Evolutionary conservation across 1,140 invertebrate genomes (phyloP), one percentile per base, ranked within the genome.

Genomic region (Trinorchestia longiramus): DNA sequence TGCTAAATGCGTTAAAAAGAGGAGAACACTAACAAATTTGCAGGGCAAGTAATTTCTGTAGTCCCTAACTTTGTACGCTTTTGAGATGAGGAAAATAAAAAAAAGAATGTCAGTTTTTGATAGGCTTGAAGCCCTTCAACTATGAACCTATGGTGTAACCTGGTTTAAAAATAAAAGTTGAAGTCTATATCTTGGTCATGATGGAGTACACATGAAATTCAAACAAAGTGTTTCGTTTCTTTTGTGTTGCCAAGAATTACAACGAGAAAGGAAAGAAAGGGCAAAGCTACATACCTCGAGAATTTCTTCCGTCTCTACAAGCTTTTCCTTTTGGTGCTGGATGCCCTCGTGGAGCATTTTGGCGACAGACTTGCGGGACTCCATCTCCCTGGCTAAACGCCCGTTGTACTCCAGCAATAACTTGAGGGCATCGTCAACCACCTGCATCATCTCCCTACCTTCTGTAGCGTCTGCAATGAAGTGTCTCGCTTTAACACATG

Each of bases 391-490:
- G 43, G 98, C 98, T 17, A 99, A 97, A 96, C 99, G 98, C 95
- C 98, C 98, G 97, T 99, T 99, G 97, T 99, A 99, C 90, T 99
- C 98, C 36, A 98, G 98, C 43, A 99, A 97, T 53, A 99, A 97
- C 95, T 98, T 97, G 90, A 99, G 98, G 0, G 99, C 99, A 96
- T 99, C 98, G 97, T 99, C 98, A 0, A 99, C 99, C 97, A 98
- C 98, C 45, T 98, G 97, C 96, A 98, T 98, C 44, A 99, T 97
- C 97, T 98, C 98, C 97, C 98, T 98, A 0, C 98, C 98, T 44
- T 98, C 98, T 97, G 98, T 98, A 97, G 98, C 98, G 97, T 98
- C 98, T 98, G 97, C 45, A 97, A 98, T 97, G 77, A 96, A 96
- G 43, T 90, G 88, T 23, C 36, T 77, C 28, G 36, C 8, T 23